A percentile compares a stretch with the other conserved stretches of the same genome.
These are phyloP conservation scores for Dynastes hyllus DNA, from an alignment of 2,888 invertebrate genomes.

Conservation along the genomic window DNA sequence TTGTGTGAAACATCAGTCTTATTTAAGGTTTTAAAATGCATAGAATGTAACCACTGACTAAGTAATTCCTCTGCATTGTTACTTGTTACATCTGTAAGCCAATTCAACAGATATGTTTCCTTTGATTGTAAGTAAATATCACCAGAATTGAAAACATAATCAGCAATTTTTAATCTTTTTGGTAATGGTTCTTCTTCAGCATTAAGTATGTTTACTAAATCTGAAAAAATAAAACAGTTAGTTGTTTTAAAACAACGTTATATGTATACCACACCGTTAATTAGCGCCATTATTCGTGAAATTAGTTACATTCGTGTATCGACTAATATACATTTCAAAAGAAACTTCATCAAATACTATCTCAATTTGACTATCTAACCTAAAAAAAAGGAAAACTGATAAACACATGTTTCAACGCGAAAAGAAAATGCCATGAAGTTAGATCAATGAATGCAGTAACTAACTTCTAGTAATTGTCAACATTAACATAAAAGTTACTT, in stretches of 20 bases:
- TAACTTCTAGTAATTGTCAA: too few relatives aligned
- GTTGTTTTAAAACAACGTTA: not conserved
- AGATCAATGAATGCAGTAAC: not conserved
- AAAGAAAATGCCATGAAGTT: not conserved
- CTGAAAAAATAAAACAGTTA: slow-evolving; percentile 55
- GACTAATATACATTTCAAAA: not conserved
- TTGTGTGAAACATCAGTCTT: slow-evolving; percentile 61
- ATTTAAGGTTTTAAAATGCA: slow-evolving; percentile 61
- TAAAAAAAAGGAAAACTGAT: not conserved
- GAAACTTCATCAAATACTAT: not conserved
- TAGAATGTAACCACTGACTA: slow-evolving; percentile 61
- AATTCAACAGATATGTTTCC: slow-evolving; percentile 62
- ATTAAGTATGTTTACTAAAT: slow-evolving; percentile 61
- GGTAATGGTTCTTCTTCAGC: slow-evolving; percentile 61
- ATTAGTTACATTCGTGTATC: not conserved
- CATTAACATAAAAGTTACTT: too few relatives aligned
- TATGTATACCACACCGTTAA: slow-evolving; percentile 40
- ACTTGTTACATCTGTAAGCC: slow-evolving; percentile 58
- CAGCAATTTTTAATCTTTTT: slow-evolving; percentile 64
- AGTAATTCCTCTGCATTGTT: slow-evolving; percentile 59
- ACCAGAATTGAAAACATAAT: slow-evolving; percentile 62
- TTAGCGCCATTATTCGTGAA: slow-evolving; percentile 47
- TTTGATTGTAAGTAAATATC: slow-evolving; percentile 60
- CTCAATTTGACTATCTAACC: not conserved
- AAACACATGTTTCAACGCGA: not conserved